Conservation (phyloP, 2,113 vertebrate genomes). For the Poeciliopsis occidentalis region DNA sequence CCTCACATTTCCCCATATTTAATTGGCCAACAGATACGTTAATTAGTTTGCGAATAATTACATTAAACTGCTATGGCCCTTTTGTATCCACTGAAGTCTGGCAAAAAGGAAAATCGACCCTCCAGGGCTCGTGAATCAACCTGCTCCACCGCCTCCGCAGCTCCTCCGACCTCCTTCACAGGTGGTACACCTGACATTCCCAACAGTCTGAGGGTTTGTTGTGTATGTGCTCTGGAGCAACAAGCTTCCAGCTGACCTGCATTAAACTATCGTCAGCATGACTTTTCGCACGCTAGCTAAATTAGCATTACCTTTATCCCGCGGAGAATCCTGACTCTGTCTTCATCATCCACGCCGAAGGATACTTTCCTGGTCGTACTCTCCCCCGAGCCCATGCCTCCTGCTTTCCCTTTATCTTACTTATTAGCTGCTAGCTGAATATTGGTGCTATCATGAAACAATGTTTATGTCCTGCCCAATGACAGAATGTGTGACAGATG, state of each 20-base stretch:
- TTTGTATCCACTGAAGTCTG: conserved; percentile 15
- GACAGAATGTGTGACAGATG: conserved; percentile 56
- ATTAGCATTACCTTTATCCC: conserved; percentile 88
- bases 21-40: fast-evolving
- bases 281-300: conserved; percentile 60
- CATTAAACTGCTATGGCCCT: fast-evolving
- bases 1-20: fast-evolving
- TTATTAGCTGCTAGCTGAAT: neutral
- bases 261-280: conserved; percentile 22
- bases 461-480: conserved; percentile 38
- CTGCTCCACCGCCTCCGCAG: conserved; percentile 17
- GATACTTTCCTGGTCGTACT: conserved; percentile 88
- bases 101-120: neutral
- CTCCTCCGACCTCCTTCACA: conserved; percentile 10
- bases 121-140: conserved; percentile 2
- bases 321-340: conserved; percentile 88
- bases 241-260: conserved; percentile 8
- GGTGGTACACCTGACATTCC: neutral
- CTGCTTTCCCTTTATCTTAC: neutral
- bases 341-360: conserved; percentile 88
- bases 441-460: conserved; percentile 7
- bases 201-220: neutral
- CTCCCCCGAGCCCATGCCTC: conserved; percentile 84
- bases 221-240: neutral
- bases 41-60: neutral